Evolutionary conservation across 2,888 invertebrate species (phyloP).

Genomic region (Mesoligia furuncula): DNA sequence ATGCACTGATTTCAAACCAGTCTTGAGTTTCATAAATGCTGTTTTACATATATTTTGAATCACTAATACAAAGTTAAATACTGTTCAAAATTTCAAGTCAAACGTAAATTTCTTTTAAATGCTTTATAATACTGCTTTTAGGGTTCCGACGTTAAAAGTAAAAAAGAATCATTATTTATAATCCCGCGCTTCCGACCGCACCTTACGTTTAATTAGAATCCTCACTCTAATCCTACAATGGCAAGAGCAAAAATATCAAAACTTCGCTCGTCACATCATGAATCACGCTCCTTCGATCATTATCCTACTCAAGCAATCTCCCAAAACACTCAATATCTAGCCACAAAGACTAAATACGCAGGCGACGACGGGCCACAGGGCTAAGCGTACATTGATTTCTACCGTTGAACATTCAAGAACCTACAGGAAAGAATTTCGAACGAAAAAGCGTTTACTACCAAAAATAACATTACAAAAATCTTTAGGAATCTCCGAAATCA

Average conservation of each 20-base stretch:
- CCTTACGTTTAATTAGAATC: slow-evolving; percentile 51
- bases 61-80: not conserved
- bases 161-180: not conserved
- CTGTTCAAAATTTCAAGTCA: not conserved
- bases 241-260: slow-evolving; percentile 54
- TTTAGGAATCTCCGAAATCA: slow-evolving; percentile 81
- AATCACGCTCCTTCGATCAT: slow-evolving; percentile 36
- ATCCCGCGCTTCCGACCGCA: slow-evolving; percentile 17
- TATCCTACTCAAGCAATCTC: slow-evolving; percentile 57
- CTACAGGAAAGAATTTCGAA: slow-evolving; percentile 82
- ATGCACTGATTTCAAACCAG: not conserved
- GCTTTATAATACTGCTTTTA: slow-evolving; percentile 20
- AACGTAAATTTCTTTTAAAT: not conserved
- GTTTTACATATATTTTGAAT: not conserved
- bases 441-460: slow-evolving; percentile 65
- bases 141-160: no score
- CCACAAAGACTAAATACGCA: slow-evolving; percentile 59
- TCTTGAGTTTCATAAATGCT: not conserved
- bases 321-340: slow-evolving; percentile 57
- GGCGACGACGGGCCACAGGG: slow-evolving; percentile 73
- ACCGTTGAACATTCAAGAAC: slow-evolving; percentile 88
- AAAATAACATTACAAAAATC: slow-evolving; percentile 65
- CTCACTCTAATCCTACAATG: slow-evolving; percentile 50
- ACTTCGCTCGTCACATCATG: slow-evolving; percentile 24
- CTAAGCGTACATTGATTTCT: slow-evolving; percentile 89